Evolutionary conservation across 1,140 invertebrate genomes (phyloP).

Genomic region (Contarinia nasturtii): DNA sequence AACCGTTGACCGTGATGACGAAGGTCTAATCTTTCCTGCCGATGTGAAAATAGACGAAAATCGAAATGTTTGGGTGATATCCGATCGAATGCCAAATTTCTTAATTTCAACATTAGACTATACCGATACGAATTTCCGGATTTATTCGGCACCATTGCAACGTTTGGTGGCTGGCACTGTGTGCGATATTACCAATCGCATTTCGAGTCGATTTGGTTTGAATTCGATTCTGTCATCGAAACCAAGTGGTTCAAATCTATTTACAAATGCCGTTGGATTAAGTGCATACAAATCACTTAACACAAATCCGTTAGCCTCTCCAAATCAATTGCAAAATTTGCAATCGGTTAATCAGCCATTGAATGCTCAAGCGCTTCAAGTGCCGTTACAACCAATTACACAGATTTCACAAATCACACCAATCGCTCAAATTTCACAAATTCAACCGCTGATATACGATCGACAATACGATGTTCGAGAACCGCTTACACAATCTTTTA

Average conservation of each 20-base stretch:
- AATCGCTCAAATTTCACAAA: not conserved
- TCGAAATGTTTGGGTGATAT: constrained; percentile 53
- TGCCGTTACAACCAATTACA: not conserved
- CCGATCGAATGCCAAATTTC: constrained; percentile 61
- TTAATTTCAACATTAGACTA: constrained; percentile 48
- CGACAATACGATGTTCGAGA: too few relatives aligned
- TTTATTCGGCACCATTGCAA: constrained; percentile 43
- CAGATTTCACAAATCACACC: too few relatives aligned
- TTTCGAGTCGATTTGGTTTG: not conserved
- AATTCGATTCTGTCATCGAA: constrained; percentile 6
- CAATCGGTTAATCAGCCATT: constrained; percentile 2
- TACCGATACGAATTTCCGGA: constrained; percentile 57
- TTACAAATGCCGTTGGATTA: constrained; percentile 6
- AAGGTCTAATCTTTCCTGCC: constrained; percentile 52
- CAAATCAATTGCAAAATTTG: not conserved
- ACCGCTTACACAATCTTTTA: not conserved
- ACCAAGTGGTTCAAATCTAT: constrained; percentile 11
- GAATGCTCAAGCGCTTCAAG: not conserved
- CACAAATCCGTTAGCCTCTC: not conserved
- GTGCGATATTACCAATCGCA: constrained; percentile 30
- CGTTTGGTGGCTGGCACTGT: constrained; percentile 45
- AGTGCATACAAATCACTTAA: constrained; percentile 7
- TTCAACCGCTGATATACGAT: not conserved
- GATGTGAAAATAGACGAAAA: constrained; percentile 53
- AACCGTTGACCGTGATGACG: constrained; percentile 50